Base-by-base conservation (phyloP, 2,113 vertebrate species). In the Menura novaehollandiae region DNA sequence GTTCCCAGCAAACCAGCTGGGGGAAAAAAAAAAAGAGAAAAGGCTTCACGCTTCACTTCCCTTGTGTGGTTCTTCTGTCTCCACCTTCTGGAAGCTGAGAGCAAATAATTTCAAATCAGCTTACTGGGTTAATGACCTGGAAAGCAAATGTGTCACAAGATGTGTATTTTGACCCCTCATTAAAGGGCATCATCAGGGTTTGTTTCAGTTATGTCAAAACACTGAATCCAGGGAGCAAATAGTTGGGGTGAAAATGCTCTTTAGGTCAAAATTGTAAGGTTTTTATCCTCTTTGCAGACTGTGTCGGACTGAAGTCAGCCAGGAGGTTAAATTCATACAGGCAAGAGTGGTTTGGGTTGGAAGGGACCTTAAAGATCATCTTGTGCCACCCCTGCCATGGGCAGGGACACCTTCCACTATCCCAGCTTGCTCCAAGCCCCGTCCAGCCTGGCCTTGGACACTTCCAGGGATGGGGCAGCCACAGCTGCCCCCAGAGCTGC, bases 41-140 rank as follows among this genome's bases (percentile, higher is more conserved):
- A 44, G 10, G 26, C 67, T 74, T 92, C 14, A 18, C 33, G 69
- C 69, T 56, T 87, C 35, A 44, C 66, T 83, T 35, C 6, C 68
- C 41, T 87, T 82, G 30, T 47, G 49, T 82, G 93, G 77, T 74
- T 94, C 66, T 88, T 82, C 76, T 96, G 90, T 95, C 95, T 97
- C 95, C 93, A 95, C 90, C 97, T 96, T 92, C 95, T 97, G 94
- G 97, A 97, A 95, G 88, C 55, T 82, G 58, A 89, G 39, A 85
- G 93, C 77, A 95, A 93, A 85, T 91, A 44, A 83, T 86, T 90
- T 28, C 22, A 46, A 26, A 49, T 52, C 63, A 56, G 62, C 16
- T 80, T 64, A 37, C 66, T 47, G 33, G 80, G 73, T 69, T 91
- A 82, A 89, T 93, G 73, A 87, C 72, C 52, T 75, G 73, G 84